These are phyloP conservation scores for Deilephila elpenor DNA, from an alignment of 2,888 invertebrate genomes.

Conservation along the genomic window DNA sequence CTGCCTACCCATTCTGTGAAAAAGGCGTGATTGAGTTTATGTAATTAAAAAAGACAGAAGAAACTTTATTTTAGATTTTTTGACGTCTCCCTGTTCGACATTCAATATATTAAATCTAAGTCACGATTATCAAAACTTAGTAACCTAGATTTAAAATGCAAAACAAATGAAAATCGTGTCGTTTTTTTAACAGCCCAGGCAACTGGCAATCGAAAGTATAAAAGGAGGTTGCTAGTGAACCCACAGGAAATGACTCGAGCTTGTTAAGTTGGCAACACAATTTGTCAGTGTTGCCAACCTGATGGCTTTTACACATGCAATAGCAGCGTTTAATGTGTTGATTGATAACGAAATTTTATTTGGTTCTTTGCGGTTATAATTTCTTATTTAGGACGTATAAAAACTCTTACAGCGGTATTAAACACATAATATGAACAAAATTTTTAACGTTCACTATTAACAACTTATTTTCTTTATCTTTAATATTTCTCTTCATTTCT, in stretches of 20 bases:
- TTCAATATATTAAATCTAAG: too few species aligned
- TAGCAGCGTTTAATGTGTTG: slow-evolving; percentile 51
- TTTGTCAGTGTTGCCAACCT: slow-evolving; percentile 66
- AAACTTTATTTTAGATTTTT: too few species aligned
- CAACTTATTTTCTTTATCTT: too few species aligned
- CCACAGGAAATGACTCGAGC: slow-evolving; percentile 13
- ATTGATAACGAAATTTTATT: slow-evolving; percentile 5
- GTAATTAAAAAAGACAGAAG: too few species aligned
- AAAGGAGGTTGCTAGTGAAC: slow-evolving; percentile 7
- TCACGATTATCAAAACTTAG: too few species aligned
- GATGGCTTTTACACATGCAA: slow-evolving; percentile 49
- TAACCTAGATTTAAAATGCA: too few species aligned
- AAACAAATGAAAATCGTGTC: neutral
- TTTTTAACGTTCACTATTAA: neutral
- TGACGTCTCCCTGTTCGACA: too few species aligned
- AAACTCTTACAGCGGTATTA: neutral
- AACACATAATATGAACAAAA: neutral
- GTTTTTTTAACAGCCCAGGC: neutral
- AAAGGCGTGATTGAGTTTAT: too few species aligned
- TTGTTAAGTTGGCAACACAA: slow-evolving; percentile 39
- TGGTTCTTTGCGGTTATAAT: neutral
- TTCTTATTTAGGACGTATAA: neutral
- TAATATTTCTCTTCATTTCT: too few species aligned
- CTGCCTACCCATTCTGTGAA: too few species aligned
- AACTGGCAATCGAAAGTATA: neutral